A percentile compares a stretch with the other conserved stretches of the same genome.
Evolutionary conservation across 2,113 vertebrate genomes (phyloP).

Genomic region (Daubentonia madagascariensis): DNA sequence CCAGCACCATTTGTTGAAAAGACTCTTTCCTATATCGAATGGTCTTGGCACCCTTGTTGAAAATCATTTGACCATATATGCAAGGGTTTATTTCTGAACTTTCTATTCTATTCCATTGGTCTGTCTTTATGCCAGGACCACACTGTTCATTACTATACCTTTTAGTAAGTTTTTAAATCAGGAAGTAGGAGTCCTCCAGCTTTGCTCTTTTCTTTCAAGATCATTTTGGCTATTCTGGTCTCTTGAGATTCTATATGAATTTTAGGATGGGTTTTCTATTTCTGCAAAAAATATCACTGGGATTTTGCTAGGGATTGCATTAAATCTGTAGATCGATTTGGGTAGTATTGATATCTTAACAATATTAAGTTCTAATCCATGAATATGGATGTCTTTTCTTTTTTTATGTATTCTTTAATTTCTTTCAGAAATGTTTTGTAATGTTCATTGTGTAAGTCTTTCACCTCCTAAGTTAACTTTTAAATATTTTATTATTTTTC

Average conservation of each 20-base stretch:
- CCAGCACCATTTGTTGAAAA: background rate
- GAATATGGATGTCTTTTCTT: background rate
- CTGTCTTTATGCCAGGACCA: background rate
- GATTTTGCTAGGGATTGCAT: background rate
- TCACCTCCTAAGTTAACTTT: background rate
- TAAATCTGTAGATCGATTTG: background rate
- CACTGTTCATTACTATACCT: background rate
- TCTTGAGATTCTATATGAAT: background rate
- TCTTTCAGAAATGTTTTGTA: background rate
- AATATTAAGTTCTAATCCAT: background rate
- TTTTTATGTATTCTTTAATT: background rate
- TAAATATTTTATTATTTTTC: background rate
- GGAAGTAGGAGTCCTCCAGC: background rate
- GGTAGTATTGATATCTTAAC: background rate
- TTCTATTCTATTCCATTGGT: background rate
- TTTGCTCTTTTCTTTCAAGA: background rate
- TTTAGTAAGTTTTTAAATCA: background rate
- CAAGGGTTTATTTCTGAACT: background rate
- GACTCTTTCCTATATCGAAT: background rate
- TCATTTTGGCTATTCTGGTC: background rate
- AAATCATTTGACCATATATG: background rate
- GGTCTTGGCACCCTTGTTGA: background rate
- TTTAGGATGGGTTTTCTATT: background rate
- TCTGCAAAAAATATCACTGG: background rate
- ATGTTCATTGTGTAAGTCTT: background rate